Evolutionary conservation across 2,888 invertebrate species (phyloP), one percentile per base, ranked within the genome.

Genomic region (Nomada ferruginata): DNA sequence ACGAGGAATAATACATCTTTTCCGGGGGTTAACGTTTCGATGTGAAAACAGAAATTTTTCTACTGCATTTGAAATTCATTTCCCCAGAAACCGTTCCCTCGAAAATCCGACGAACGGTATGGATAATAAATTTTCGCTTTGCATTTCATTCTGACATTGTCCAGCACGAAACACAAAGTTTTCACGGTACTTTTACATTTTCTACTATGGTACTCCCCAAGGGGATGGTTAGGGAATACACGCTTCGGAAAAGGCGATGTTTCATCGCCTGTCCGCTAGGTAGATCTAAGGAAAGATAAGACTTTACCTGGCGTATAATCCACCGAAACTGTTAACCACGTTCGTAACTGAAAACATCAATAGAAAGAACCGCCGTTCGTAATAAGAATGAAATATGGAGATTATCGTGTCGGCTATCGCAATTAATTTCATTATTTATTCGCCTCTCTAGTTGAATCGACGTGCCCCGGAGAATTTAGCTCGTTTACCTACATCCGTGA

Each of bases 221-320:
- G 59, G 10, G 60, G 36, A 60, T 18, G 59, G 53, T 36, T 20
- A 50, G 59, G 26, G 71, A 29, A 79, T 65, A 60, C 59, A 78
- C 15, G 64, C 36, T n/a, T 64, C 26, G 20, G 74, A 55, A 70
- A 65, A 65, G 82, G 64, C 74, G 50, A 80, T 79, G 71, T 80
- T 80, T 80, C 81, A 80, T 80, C 80, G 81, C 57, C 81, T 80
- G 81, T 72, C 36, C 66, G 52, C 53, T 29, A 50, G 23, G 57
- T 44, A 72, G 79, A 78, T 72, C 72, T 53, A 11, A 2, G 26
- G 7, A 2, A 18, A 72, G 81, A 80, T 80, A 80, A 80, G 47
- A 57, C 36, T 80, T 80, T 80, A 80, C 80, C 80, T 80, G 80
- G 64, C 47, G 53, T 52, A 68, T 68, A 63, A 78, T 78, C 79